Conservation (phyloP, 2,113 vertebrate genomes). For the Halcyon malimbica region DNA sequence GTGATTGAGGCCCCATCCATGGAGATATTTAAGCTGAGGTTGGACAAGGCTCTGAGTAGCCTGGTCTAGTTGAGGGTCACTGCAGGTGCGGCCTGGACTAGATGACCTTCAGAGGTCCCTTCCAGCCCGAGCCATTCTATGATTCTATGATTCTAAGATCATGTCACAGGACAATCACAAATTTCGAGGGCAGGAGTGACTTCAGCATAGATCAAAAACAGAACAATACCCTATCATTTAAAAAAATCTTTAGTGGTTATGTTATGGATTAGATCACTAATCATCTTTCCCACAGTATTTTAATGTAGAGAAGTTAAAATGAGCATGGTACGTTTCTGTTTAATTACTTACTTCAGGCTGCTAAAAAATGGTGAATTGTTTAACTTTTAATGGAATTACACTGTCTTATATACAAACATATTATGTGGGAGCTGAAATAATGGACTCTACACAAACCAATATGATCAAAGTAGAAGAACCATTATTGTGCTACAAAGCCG, state of each 20-base stretch:
- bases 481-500: too few species aligned
- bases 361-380: not conserved
- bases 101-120: too few species aligned
- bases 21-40: too few species aligned
- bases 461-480: too few species aligned
- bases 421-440: too few species aligned
- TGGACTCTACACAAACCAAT: too few species aligned
- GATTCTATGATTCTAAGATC: not conserved
- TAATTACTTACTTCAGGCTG: not conserved
- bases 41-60: too few species aligned
- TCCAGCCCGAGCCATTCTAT: too few species aligned
- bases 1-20: too few species aligned
- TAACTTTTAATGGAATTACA: not conserved
- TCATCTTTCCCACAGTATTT: not conserved
- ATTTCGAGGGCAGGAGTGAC: not conserved
- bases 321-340: fast-evolving
- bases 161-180: fast-evolving
- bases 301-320: not conserved
- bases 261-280: not conserved
- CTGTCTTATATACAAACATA: not conserved
- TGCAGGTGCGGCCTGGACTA: too few species aligned
- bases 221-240: not conserved
- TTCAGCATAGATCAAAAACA: not conserved
- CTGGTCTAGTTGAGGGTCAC: too few species aligned
- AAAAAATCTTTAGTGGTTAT: not conserved